These are phyloP conservation scores for Tenthredo distinguenda DNA, from an alignment of 2,888 invertebrate genomes.

Conservation along the genomic window DNA sequence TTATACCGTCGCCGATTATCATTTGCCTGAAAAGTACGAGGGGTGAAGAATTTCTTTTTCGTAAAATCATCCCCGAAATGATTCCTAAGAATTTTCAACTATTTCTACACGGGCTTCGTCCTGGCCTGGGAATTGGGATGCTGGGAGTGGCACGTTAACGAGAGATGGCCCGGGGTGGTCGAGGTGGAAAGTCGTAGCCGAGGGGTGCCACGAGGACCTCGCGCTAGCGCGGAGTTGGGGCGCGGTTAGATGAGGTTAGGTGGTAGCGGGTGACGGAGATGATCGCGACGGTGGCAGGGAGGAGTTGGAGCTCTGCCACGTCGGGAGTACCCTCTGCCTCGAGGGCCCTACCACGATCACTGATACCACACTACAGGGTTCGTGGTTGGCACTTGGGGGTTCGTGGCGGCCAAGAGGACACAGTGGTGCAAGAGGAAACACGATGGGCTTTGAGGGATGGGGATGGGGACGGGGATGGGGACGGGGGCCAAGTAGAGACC, in stretches of 20 bases:
- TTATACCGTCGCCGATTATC: not conserved
- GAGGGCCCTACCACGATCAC: slow-evolving; percentile 77
- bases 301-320: slow-evolving; percentile 77
- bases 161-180: slow-evolving; percentile 39
- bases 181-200: slow-evolving; percentile 45
- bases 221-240: slow-evolving; percentile 22
- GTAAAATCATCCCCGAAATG: not conserved
- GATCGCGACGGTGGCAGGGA: slow-evolving; percentile 37
- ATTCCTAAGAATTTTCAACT: not conserved
- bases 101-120: not conserved
- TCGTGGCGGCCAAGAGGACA: slow-evolving; percentile 50
- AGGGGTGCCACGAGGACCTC: slow-evolving; percentile 49
- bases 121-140: slow-evolving; percentile 25
- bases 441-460: not conserved
- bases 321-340: slow-evolving; percentile 74
- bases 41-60: not conserved
- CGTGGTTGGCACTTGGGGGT: slow-evolving; percentile 64
- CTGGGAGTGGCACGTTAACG: slow-evolving; percentile 52
- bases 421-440: slow-evolving; percentile 50
- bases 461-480: not conserved
- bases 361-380: slow-evolving; percentile 74
- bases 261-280: slow-evolving; percentile 50
- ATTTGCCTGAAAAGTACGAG: not conserved
- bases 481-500: slow-evolving; percentile 29
- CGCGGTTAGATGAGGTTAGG: slow-evolving; percentile 46